Evolutionary conservation across 2,888 invertebrate genomes (phyloP).

Genomic region (Sarcophaga rosellei): DNA sequence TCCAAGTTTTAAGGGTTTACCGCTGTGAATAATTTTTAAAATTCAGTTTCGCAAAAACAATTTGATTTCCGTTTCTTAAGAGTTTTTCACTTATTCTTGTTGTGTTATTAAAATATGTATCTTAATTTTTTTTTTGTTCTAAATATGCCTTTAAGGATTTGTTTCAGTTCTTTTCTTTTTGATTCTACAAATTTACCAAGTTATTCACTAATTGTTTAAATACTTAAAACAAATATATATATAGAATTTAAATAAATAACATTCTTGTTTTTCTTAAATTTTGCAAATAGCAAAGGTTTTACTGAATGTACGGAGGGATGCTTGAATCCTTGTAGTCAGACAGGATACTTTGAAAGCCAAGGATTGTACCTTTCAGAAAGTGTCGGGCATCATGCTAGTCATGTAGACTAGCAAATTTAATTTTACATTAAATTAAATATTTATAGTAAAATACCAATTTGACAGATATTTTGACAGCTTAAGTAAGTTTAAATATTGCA

Average conservation of each 20-base stretch:
- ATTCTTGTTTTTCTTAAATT: background rate
- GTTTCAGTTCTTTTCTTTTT: slow-evolving; percentile 24
- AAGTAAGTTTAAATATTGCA: too few relatives aligned
- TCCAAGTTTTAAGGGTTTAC: background rate
- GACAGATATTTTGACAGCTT: too few relatives aligned
- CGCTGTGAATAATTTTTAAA: background rate
- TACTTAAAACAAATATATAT: slow-evolving; percentile 29
- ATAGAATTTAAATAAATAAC: slow-evolving; percentile 23
- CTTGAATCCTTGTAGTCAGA: too few relatives aligned
- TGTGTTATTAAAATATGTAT: slow-evolving; percentile 1
- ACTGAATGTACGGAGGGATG: too few relatives aligned
- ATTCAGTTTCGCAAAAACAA: background rate
- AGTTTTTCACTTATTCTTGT: background rate
- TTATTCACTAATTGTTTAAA: slow-evolving; percentile 45
- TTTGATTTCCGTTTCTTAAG: slow-evolving; percentile 19
- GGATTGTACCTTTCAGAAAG: too few relatives aligned
- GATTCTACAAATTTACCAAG: slow-evolving; percentile 9
- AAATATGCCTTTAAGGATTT: slow-evolving; percentile 39
- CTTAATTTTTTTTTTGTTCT: slow-evolving; percentile 6
- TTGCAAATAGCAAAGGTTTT: too few relatives aligned
- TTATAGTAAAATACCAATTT: too few relatives aligned
- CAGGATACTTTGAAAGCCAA: too few relatives aligned
- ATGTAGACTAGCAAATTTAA: too few relatives aligned
- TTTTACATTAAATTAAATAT: too few relatives aligned
- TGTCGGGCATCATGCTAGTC: too few relatives aligned